These are phyloP conservation scores for Listrodromus nycthemerus DNA, from an alignment of 2,888 invertebrate species.

Conservation along the genomic window DNA sequence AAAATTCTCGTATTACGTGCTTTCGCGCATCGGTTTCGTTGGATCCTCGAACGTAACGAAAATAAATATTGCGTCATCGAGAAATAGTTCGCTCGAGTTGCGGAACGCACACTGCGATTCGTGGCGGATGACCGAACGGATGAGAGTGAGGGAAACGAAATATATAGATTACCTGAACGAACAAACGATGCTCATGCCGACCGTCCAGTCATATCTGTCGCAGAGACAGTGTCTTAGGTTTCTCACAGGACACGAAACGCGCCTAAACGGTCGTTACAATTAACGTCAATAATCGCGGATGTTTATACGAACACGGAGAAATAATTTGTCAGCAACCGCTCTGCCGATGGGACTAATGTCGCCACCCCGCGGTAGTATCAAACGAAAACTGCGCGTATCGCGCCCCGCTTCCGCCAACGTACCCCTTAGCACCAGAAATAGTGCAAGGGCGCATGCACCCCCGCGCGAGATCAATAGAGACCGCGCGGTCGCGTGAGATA, in stretches of 20 bases:
- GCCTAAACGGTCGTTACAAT: not conserved
- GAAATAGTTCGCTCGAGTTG: not conserved
- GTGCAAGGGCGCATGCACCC: conserved; percentile 81
- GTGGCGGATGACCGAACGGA: not conserved
- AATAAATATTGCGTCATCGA: not conserved
- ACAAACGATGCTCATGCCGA: conserved; percentile 60
- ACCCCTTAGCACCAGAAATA: conserved; percentile 74
- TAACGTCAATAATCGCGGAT: conserved; percentile 22
- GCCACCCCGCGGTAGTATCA: conserved; percentile 61
- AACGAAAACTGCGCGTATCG: conserved; percentile 62
- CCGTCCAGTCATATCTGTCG: conserved; percentile 35
- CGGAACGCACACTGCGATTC: not conserved
- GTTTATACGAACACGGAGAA: not conserved
- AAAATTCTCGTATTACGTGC: too few relatives aligned
- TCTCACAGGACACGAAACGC: conserved; percentile 20
- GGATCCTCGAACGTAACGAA: not conserved
- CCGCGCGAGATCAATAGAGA: conserved; percentile 80
- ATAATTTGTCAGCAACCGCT: not conserved
- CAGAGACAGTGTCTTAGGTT: conserved; percentile 16
- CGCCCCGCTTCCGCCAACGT: conserved; percentile 48
- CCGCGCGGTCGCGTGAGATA: conserved; percentile 80
- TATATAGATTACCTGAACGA: conserved; percentile 60
- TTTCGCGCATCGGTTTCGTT: too few relatives aligned
- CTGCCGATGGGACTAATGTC: conserved; percentile 48
- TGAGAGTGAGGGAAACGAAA: not conserved